Conservation (phyloP, 2,113 vertebrate genomes). For the Alectura lathami region DNA sequence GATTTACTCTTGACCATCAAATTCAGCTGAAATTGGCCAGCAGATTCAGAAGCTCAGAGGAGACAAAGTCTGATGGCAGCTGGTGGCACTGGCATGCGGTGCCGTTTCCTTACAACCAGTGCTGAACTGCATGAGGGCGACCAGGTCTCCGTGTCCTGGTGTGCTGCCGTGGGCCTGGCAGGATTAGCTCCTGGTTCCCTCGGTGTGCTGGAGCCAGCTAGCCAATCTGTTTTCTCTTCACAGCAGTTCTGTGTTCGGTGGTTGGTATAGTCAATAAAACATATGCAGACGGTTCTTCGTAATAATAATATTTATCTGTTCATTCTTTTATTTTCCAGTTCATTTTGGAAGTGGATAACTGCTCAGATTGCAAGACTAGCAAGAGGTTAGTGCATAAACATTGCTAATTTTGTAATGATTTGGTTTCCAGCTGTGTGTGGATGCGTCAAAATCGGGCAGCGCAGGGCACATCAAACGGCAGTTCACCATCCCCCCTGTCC, state of each 20-base stretch:
- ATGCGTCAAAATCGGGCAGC: background rate
- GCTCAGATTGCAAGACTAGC: constrained; percentile 71
- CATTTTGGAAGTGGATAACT: constrained; percentile 78
- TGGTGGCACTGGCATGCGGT: rapidly evolving
- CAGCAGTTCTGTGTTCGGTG: background rate
- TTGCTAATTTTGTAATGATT: background rate
- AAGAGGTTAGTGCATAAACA: constrained; percentile 73
- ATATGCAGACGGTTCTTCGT: background rate
- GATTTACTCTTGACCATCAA: background rate
- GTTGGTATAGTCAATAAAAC: rapidly evolving
- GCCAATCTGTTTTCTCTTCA: rapidly evolving
- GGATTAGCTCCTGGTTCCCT: background rate
- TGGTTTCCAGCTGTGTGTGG: background rate
- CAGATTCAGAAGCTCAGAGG: background rate
- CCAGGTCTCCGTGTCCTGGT: background rate
- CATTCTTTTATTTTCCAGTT: constrained; percentile 66
- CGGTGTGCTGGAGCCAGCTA: rapidly evolving
- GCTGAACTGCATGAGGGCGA: rapidly evolving
- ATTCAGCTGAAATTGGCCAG: background rate
- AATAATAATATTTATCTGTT: background rate
- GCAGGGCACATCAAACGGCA: rapidly evolving
- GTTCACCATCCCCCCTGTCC: background rate
- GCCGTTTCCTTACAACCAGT: rapidly evolving
- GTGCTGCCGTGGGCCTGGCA: rapidly evolving
- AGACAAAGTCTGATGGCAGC: rapidly evolving